phyloP scores from a whole-genome alignment of 2,888 invertebrate species.

The Drosophila dives region DNA sequence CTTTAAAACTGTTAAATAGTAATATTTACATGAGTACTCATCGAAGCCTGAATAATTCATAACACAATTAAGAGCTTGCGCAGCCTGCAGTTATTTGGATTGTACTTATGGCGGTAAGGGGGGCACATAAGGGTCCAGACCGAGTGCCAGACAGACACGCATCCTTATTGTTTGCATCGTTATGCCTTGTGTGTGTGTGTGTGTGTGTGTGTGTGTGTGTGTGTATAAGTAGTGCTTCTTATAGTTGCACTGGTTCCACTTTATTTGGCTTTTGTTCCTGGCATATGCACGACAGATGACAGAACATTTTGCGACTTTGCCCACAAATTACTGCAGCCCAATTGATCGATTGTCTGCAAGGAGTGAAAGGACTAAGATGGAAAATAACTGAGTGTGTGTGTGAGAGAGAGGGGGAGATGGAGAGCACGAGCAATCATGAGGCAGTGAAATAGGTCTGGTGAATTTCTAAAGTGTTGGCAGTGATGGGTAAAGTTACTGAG shows the following conservation, averaged over 20 bases:
- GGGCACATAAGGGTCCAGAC: conserved; percentile 23
- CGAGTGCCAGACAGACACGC: background rate
- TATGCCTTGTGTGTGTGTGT: conserved; percentile 5
- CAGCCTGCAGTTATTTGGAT: conserved; percentile 32
- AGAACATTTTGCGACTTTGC: conserved; percentile 68
- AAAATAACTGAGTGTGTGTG: background rate
- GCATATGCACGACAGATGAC: conserved; percentile 64
- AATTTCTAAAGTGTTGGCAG: conserved; percentile 53
- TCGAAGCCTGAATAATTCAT: background rate
- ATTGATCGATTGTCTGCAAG: conserved; percentile 74
- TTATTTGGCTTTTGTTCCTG: conserved; percentile 34
- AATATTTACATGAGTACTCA: background rate
- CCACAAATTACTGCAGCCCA: conserved; percentile 80
- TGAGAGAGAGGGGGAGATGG: background rate
- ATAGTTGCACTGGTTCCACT: conserved; percentile 18
- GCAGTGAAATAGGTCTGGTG: conserved; percentile 19
- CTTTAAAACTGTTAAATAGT: background rate
- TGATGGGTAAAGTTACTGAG: conserved; percentile 59
- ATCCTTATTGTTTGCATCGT: conserved; percentile 7
- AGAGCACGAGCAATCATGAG: background rate
- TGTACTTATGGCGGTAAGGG: conserved; percentile 12
- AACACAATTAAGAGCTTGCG: conserved; percentile 15
- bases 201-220: too few relatives aligned
- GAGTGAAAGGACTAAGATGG: conserved; percentile 25
- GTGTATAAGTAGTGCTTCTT: conserved; percentile 16